Percentiles rank a stretch among this genome's conserved stretches.
phyloP scores from a whole-genome alignment of 2,888 invertebrate genomes.

The Teleogryllus oceanicus region DNA sequence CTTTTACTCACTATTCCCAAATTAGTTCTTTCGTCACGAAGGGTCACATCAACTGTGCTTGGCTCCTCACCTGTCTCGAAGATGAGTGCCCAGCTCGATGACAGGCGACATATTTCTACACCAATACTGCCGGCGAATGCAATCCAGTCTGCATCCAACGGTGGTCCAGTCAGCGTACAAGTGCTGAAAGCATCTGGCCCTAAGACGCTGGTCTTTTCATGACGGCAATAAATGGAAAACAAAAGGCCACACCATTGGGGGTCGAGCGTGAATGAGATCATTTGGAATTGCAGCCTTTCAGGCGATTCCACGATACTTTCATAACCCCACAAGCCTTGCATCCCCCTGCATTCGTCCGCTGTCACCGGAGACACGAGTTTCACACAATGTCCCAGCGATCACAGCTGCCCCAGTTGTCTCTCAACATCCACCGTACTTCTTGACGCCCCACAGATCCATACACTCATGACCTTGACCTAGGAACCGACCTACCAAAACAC shows the following conservation, averaged over 20 bases:
- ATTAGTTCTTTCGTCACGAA: no score
- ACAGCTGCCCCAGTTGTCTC: conserved; percentile 5
- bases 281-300: conserved; percentile 32
- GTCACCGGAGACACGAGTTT: background rate
- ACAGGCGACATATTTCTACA: conserved; percentile 41
- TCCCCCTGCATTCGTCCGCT: conserved; percentile 21
- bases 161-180: conserved; percentile 39
- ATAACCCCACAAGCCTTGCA: conserved; percentile 26
- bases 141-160: conserved; percentile 42
- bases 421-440: background rate
- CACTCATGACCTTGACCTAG: conserved; percentile 18
- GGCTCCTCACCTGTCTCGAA: conserved; percentile 39
- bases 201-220: conserved; percentile 37
- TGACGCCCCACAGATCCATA: background rate
- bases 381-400: background rate
- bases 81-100: conserved; percentile 40
- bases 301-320: conserved; percentile 24
- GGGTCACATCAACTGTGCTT: background rate
- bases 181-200: conserved; percentile 39
- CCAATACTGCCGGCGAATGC: conserved; percentile 41
- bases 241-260: conserved; percentile 40
- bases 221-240: conserved; percentile 39
- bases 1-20: no score
- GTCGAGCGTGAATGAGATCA: conserved; percentile 39
- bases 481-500: conserved; percentile 18